Percentiles rank a stretch among this genome's conserved stretches.
These are phyloP conservation scores for Falco berigora DNA, from an alignment of 2,797 vertebrate species.

Conservation along the genomic window DNA sequence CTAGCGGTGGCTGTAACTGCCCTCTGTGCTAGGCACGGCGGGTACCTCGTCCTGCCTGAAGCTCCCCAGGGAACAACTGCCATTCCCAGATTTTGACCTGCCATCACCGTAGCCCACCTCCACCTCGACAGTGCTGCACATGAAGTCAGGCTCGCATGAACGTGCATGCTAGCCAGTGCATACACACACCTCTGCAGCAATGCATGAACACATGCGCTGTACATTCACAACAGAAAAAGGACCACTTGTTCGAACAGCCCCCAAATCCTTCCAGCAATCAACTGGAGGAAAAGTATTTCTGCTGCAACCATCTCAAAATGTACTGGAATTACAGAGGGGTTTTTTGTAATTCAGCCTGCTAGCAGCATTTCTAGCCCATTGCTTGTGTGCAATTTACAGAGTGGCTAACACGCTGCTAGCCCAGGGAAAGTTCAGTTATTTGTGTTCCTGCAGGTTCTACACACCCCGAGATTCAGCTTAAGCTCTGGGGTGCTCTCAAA, in stretches of 20 bases:
- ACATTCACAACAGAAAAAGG: not conserved
- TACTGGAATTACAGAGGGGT: not conserved
- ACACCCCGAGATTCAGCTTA: not conserved
- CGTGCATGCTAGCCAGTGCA: accelerated
- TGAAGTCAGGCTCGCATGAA: accelerated
- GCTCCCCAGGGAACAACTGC: not conserved
- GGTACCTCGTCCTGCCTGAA: not conserved
- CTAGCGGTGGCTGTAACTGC: not conserved
- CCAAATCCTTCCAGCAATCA: not conserved
- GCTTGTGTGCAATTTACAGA: not conserved
- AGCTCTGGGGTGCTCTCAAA: not conserved
- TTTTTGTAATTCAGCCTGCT: not conserved
- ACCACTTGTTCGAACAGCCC: not conserved
- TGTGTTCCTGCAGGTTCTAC: not conserved
- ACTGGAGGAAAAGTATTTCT: not conserved
- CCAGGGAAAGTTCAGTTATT: not conserved
- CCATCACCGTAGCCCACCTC: accelerated
- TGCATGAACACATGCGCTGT: accelerated
- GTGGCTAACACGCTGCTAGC: accelerated
- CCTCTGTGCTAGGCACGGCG: accelerated
- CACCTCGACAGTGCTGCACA: not conserved
- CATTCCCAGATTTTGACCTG: not conserved
- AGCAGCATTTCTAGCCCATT: not conserved
- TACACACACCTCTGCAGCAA: not conserved
- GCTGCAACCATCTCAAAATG: not conserved